Base-by-base conservation (phyloP, 2,113 vertebrate species). In the Balaeniceps rex region DNA sequence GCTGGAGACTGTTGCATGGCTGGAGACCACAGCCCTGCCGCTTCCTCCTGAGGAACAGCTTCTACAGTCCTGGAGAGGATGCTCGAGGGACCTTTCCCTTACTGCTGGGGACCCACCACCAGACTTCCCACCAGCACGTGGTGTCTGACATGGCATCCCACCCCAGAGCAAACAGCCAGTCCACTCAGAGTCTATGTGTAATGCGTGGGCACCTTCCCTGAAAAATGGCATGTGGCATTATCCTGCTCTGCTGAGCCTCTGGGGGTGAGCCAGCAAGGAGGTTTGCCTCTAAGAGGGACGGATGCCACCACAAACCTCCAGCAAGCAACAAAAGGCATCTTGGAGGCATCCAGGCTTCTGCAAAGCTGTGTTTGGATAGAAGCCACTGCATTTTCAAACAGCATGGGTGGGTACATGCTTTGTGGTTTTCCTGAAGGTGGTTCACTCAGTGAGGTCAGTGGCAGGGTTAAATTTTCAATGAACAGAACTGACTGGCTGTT, bases 21-120 rank as follows among this genome's bases (percentile, higher is more conserved):
- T 52, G 51, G n/a, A 77, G 26, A 64, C 14, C 1, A 1, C 14
- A 87, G 29, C 21, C 14, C 38, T 44, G 44, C 12, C 4, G 0
- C 19, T n/a, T 63, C 25, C 49, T 44, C 36, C 66, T 46, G 44
- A 85, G 42, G 14, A 77, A 46, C 1, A 4, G 12, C 19, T 61
- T 36, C 80, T 88, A 26, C 44, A 46, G 33, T 33, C 72, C 69
- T 74, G 60, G 19, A 46, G 29, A 40, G 12, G 29, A 33, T 3
- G 3, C 25, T 33, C 36, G 25, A 54, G 10, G 5, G 38, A 13
- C 58, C 22, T 57, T 61, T 42, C 31, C 46, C 24, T 36, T 10
- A 1, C 36, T 84, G 14, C 34, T 58, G 64, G 36, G 58, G 21
- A 57, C 40, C 7, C 13, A n/a, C 0, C 4, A 8, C 46, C 46